phyloP scores from a whole-genome alignment of 2,797 vertebrate genomes.

The Pipistrellus nathusii region DNA sequence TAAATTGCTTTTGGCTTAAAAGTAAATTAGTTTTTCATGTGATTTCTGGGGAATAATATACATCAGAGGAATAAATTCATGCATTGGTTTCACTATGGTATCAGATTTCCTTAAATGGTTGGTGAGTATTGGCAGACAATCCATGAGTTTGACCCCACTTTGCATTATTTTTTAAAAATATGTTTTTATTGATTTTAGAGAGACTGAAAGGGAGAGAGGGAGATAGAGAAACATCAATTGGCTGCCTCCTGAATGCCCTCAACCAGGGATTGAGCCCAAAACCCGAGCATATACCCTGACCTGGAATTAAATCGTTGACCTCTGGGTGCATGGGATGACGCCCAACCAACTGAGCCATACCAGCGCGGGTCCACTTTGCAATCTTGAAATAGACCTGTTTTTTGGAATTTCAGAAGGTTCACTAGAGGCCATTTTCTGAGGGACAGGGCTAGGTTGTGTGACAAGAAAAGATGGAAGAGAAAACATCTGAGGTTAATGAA shows the following conservation, averaged over 20 bases:
- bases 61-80: background rate
- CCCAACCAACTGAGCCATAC: too few relatives aligned
- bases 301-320: too few relatives aligned
- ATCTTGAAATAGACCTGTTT: background rate
- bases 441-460: background rate
- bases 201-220: too few relatives aligned
- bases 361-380: background rate
- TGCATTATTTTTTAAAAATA: background rate
- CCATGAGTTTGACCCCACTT: background rate
- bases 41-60: conserved; percentile 12
- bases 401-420: background rate
- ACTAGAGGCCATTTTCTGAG: background rate
- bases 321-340: too few relatives aligned
- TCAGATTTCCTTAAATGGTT: background rate
- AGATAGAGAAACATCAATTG: too few relatives aligned
- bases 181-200: too few relatives aligned
- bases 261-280: too few relatives aligned
- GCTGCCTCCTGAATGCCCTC: too few relatives aligned
- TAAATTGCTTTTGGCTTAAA: conserved; percentile 46
- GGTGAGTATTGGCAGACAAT: background rate
- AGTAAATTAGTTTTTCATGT: conserved; percentile 34
- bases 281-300: too few relatives aligned
- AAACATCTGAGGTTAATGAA: background rate
- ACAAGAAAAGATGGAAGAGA: background rate
- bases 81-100: background rate